Conservation (phyloP, 2,797 vertebrate species). For the Silurus aristotelis region DNA sequence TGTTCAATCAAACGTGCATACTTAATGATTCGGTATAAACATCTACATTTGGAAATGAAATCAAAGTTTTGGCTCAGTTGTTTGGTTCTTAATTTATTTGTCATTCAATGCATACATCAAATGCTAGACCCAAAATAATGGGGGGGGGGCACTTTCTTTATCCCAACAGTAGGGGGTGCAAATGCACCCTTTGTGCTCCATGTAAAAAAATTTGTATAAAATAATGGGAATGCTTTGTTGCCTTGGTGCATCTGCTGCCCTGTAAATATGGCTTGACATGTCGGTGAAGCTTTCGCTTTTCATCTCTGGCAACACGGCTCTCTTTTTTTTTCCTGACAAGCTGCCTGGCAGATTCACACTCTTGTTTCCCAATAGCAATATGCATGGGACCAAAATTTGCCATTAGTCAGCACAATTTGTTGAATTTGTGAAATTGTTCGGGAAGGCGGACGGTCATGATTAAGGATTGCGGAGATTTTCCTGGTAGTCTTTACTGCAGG, state of each 20-base stretch:
- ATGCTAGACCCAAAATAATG: neutral
- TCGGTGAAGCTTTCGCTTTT: neutral
- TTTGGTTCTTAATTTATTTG: neutral
- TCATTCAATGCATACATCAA: neutral
- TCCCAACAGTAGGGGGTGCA: no score
- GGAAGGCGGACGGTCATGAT: neutral
- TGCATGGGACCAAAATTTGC: neutral
- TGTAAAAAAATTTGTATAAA: neutral
- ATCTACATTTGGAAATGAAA: neutral
- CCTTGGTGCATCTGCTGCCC: neutral
- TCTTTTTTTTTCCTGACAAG: neutral
- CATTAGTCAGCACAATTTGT: neutral
- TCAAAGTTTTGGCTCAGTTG: neutral
- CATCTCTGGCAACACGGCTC: neutral
- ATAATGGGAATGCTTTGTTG: neutral
- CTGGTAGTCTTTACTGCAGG: neutral
- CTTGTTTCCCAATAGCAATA: neutral
- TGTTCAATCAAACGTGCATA: neutral
- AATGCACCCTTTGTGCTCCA: neutral
- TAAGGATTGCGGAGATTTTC: neutral
- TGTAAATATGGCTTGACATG: neutral
- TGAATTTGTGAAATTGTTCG: no score
- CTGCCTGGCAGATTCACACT: neutral
- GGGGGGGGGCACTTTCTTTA: no score
- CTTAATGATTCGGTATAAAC: neutral